Base-by-base conservation (phyloP, 1,140 invertebrate genomes). In the Drosophila sucinea region DNA sequence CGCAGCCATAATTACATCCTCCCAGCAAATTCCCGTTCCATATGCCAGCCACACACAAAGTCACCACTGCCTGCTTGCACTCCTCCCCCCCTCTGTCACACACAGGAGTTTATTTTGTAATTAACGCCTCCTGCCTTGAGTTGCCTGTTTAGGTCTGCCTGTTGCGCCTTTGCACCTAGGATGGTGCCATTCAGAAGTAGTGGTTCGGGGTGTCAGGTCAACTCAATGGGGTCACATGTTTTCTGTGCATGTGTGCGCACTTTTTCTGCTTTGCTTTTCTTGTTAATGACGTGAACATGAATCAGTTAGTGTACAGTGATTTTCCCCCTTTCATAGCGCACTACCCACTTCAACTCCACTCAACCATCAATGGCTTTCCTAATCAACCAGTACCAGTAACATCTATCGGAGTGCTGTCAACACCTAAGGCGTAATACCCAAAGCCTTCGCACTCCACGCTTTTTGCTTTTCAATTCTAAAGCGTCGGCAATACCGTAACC, bases 41-140 rank as follows among this genome's bases (percentile, higher is more conserved):
- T 58, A 40, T 17, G 17, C 17, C 17, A 17, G 17, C 17, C 62
- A 10, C 47, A 25, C 54, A 25, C 58, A 41, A 41, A 57, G 30
- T n/a, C 33, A 4, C n/a, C 38, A n/a, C 38, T 35, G n/a, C 40
- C 27, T 27, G 25, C 27, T 25, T 44, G 29, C 56, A 60, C 29
- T 55, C 38, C 17, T 17, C 17, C 55, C 60, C 54, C 51, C 57
- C 47, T 51, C 35, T 47, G 63, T 64, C 58, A 67, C 60, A 70
- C 73, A 81, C 71, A 69, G 76, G 84, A 91, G 90, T 91, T 91
- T 91, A 91, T 91, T 91, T 91, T 89, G 90, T 90, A 91, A 91
- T 91, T 91, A 91, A 91, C 90, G 90, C 90, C 35, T 10, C 90
- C 70, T 71, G 85, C 71, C 79, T 81, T 79, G 67, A 65, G 81